Evolutionary conservation across 2,797 vertebrate genomes (phyloP).

Genomic region (Scyliorhinus canicula): DNA sequence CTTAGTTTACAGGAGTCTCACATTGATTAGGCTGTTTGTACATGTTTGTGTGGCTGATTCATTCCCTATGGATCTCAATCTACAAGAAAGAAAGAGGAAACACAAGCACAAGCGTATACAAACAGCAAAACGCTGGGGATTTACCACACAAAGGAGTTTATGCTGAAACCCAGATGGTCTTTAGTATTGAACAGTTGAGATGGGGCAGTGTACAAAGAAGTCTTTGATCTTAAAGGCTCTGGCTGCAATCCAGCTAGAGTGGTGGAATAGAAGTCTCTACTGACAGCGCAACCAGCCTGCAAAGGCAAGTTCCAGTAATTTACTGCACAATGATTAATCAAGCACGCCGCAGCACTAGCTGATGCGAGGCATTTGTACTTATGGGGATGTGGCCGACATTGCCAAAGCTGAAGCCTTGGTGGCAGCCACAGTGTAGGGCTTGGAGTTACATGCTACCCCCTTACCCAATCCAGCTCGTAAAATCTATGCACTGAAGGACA

Average conservation of each 20-base stretch:
- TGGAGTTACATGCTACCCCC: not conserved
- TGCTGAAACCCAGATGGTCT: not conserved
- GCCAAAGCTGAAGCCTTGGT: not conserved
- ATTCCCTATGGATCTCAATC: not conserved
- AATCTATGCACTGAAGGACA: not conserved
- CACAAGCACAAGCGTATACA: not conserved
- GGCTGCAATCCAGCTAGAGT: not conserved
- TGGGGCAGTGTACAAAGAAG: not conserved
- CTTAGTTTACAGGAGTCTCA: not conserved
- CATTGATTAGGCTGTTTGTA: not conserved
- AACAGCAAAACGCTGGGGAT: not conserved
- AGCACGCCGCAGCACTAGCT: not conserved
- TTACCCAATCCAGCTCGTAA: too few relatives aligned
- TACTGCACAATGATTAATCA: not conserved
- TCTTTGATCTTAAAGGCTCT: not conserved
- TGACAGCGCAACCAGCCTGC: not conserved
- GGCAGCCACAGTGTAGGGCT: not conserved
- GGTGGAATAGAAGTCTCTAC: not conserved
- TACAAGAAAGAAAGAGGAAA: not conserved
- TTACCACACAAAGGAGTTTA: not conserved
- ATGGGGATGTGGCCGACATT: not conserved
- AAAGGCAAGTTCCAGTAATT: not conserved
- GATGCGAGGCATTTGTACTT: not conserved
- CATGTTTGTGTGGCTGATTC: not conserved
- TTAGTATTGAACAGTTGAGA: constrained; percentile 5